Conservation (phyloP, 1,140 invertebrate genomes). For the Brachionus rotundiformis region DNA sequence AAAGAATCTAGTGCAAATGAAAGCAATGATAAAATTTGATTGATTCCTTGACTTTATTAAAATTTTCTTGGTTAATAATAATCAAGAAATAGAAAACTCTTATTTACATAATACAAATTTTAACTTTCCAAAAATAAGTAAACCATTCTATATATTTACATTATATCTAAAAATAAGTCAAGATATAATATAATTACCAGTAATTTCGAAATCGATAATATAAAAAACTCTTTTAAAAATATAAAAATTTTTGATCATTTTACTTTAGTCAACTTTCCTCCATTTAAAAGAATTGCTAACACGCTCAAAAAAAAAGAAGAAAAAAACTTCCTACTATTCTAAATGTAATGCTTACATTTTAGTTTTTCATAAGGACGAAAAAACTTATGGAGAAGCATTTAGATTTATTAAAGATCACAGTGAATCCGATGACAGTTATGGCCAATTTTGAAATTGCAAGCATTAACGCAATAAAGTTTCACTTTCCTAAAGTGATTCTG, state of each 20-base stretch:
- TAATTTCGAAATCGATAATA: constrained; percentile 9
- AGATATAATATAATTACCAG: neutral
- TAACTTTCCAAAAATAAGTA: neutral
- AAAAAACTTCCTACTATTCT: neutral
- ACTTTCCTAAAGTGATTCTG: neutral
- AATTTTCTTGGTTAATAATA: neutral
- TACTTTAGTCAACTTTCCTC: neutral
- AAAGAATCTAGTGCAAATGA: neutral
- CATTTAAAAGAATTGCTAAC: constrained; percentile 1
- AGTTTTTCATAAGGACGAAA: neutral
- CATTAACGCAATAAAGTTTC: neutral
- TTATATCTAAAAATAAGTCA: neutral
- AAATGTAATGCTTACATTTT: constrained; percentile 21
- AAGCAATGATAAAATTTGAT: neutral
- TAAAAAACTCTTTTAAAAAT: neutral
- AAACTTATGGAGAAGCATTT: constrained; percentile 2
- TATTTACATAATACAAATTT: neutral
- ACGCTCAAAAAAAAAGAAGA: neutral
- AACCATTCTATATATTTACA: neutral
- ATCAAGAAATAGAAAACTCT: neutral
- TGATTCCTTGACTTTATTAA: neutral
- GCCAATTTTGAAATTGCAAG: constrained; percentile 26
- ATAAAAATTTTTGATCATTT: neutral
- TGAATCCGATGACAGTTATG: neutral
- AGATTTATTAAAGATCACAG: neutral